phyloP scores from a whole-genome alignment of 2,113 vertebrate genomes.

The Sapayoa aenigma region DNA sequence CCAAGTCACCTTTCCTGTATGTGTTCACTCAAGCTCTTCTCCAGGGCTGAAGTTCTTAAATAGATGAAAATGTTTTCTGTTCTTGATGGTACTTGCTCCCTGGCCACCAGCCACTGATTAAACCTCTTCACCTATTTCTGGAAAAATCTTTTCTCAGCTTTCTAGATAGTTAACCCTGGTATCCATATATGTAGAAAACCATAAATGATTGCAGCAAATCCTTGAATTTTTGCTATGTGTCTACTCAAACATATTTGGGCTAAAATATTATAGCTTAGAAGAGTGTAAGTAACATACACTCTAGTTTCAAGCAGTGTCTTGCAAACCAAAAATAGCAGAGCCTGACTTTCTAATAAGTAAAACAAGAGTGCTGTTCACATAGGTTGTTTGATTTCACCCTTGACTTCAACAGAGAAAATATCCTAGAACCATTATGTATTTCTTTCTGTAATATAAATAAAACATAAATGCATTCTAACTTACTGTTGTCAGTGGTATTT shows the following conservation, averaged over 20 bases:
- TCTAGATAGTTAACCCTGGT: background rate
- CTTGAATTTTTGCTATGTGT: background rate
- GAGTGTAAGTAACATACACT: background rate
- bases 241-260: background rate
- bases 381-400: background rate
- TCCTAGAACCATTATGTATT: background rate
- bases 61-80: background rate
- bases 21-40: background rate
- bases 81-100: background rate
- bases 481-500: constrained; percentile 48
- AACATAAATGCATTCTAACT: constrained; percentile 29
- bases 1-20: background rate
- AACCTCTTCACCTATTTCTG: background rate
- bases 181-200: background rate
- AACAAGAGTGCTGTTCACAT: background rate
- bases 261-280: background rate
- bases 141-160: background rate
- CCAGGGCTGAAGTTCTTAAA: background rate
- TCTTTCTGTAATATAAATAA: constrained; percentile 34
- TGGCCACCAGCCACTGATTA: background rate
- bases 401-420: background rate
- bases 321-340: background rate
- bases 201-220: background rate
- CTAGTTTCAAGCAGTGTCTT: background rate
- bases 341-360: background rate